These are phyloP conservation scores for Telenomus remus DNA, from an alignment of 1,140 invertebrate species.

Conservation along the genomic window DNA sequence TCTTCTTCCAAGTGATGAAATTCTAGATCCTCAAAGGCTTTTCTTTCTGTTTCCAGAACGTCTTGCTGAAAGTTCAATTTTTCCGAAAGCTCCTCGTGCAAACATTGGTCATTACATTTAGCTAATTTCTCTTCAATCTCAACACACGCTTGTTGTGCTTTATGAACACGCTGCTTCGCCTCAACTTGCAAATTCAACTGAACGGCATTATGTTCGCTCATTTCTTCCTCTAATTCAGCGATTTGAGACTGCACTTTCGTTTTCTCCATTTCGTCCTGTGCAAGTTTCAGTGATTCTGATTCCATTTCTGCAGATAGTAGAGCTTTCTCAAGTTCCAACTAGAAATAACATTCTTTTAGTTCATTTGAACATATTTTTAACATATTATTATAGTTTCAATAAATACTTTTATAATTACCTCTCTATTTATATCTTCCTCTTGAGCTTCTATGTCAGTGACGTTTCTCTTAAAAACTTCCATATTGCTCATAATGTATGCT, in stretches of 20 bases:
- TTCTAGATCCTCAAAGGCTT: constrained; percentile 93
- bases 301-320: constrained; percentile 87
- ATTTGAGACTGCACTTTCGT: constrained; percentile 80
- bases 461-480: constrained; percentile 81
- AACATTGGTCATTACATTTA: constrained; percentile 56
- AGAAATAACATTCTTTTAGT: constrained; percentile 52
- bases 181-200: constrained; percentile 73
- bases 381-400: no score
- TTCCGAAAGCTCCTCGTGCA: constrained; percentile 62
- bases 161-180: constrained; percentile 72
- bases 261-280: constrained; percentile 82
- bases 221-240: constrained; percentile 75
- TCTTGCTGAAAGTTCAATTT: constrained; percentile 77
- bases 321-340: constrained; percentile 90
- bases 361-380: no score
- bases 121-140: constrained; percentile 67
- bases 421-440: constrained; percentile 88
- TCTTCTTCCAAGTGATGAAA: constrained; percentile 95
- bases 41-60: constrained; percentile 82
- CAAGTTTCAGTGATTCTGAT: constrained; percentile 83
- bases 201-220: constrained; percentile 71
- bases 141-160: constrained; percentile 75
- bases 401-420: constrained; percentile 71
- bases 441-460: constrained; percentile 87
- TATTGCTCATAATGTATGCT: constrained; percentile 70